Base-by-base conservation (phyloP, 2,888 invertebrate genomes). In the Hyalella azteca region DNA sequence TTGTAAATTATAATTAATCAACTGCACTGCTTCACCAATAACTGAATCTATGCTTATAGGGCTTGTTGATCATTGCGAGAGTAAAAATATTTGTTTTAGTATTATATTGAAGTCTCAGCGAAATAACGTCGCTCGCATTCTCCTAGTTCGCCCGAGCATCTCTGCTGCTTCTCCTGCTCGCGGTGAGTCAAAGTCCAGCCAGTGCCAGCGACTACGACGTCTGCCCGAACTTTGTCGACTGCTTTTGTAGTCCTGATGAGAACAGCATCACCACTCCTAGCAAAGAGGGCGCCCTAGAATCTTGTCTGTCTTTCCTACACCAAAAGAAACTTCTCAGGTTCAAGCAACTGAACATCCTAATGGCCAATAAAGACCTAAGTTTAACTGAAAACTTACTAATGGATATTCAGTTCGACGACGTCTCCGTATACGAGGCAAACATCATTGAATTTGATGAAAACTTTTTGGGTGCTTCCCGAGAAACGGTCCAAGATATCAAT, bases 401-500 rank as follows among this genome's bases (percentile, higher is more conserved):
- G 0, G 36, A 66, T 29, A 36, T 29, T 15, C 66, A 66, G 36
- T 66, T 66, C 66, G 66, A 66, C 36, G 19, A 2, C 13, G 36
- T 66, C 39, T 66, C 4, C 66, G 36, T 66, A 7, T 66, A 66
- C 36, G 66, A 66, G 36, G 66, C 66, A n/a, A 66, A 32, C 19
- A 19, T 66, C 36, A 11, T 66, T 9, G 19, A 29, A 32, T 13
- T 66, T 7, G 66, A 66, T 66, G 36, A 13, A 1, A 66, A 66
- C 36, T 66, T 66, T n/a, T 66, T 66, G 39, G 66, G 66, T 19
- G 66, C 66, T 0, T 66, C 66, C 13, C 29, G 29, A 15, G 3
- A 11, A n/a, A 66, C 66, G 13, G 29, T 66, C 3, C 66, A 29
- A 15, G 29, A 13, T 1, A 19, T 66, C 4, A 66, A 32, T 4